These are phyloP conservation scores for Gobionotothen gibberifrons DNA, from an alignment of 2,797 vertebrate species.

Conservation along the genomic window DNA sequence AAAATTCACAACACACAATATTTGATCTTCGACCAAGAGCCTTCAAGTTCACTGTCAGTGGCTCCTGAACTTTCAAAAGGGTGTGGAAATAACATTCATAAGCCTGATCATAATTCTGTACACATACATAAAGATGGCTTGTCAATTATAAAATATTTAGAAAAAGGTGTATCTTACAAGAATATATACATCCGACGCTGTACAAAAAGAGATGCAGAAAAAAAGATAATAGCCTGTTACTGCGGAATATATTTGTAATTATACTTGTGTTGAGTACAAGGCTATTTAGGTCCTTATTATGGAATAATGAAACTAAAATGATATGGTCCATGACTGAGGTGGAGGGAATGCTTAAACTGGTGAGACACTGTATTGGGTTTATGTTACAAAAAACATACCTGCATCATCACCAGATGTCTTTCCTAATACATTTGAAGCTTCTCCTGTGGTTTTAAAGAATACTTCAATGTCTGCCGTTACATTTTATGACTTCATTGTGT, in stretches of 20 bases:
- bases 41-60: conserved; percentile 37
- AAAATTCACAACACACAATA: neutral
- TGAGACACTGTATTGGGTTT: neutral
- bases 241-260: neutral
- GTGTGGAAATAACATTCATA: conserved; percentile 39
- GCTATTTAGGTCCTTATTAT: conserved; percentile 18
- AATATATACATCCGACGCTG: conserved; percentile 63
- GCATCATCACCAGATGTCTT: neutral
- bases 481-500: no score
- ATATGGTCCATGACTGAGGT: conserved; percentile 9
- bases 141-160: conserved; percentile 68
- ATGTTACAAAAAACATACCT: neutral
- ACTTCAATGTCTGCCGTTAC: no score
- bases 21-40: conserved; percentile 16
- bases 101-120: conserved; percentile 54
- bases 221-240: conserved; percentile 7
- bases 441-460: no score
- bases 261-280: conserved; percentile 10
- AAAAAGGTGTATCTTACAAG: conserved; percentile 73
- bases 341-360: neutral
- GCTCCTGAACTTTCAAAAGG: conserved; percentile 26
- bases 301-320: neutral
- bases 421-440: no score
- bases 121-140: conserved; percentile 60
- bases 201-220: conserved; percentile 54